Evolutionary conservation across 2,113 vertebrate species (phyloP).

Genomic region (Xiphophorus maculatus): DNA sequence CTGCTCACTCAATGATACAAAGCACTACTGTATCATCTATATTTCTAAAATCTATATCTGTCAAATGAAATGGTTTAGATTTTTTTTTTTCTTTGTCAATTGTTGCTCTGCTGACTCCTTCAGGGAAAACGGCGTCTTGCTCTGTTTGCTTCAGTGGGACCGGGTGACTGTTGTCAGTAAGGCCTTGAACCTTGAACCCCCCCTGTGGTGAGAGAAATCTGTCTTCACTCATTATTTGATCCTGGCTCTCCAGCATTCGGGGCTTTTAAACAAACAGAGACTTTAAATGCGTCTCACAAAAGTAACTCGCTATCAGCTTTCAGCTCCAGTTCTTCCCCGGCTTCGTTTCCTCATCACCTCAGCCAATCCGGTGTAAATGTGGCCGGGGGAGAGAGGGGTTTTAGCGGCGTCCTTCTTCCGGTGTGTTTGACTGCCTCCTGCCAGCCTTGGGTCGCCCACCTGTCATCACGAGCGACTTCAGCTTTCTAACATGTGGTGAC

Average conservation of each 20-base stretch:
- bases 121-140: background rate
- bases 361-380: constrained; percentile 23
- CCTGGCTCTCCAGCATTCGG: background rate
- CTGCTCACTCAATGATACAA: no score
- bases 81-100: background rate
- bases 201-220: constrained; percentile 27
- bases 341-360: constrained; percentile 20
- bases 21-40: no score
- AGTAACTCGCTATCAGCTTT: constrained; percentile 7
- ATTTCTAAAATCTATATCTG: no score
- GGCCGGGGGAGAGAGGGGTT: constrained; percentile 1
- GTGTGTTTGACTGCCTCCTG: constrained; percentile 57
- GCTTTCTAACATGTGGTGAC: constrained; percentile 64
- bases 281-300: background rate
- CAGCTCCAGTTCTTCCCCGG: constrained; percentile 7
- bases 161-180: constrained; percentile 23
- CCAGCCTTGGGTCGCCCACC: constrained; percentile 43
- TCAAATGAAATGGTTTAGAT: background rate
- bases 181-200: background rate
- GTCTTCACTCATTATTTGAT: constrained; percentile 7
- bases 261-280: constrained; percentile 12
- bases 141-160: background rate
- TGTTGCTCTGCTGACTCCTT: background rate
- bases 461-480: constrained; percentile 56
- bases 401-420: constrained; percentile 50